Evolutionary conservation across 1,140 invertebrate species (phyloP), one percentile per base, ranked within the genome.

Genomic region (Ladona fulva): DNA sequence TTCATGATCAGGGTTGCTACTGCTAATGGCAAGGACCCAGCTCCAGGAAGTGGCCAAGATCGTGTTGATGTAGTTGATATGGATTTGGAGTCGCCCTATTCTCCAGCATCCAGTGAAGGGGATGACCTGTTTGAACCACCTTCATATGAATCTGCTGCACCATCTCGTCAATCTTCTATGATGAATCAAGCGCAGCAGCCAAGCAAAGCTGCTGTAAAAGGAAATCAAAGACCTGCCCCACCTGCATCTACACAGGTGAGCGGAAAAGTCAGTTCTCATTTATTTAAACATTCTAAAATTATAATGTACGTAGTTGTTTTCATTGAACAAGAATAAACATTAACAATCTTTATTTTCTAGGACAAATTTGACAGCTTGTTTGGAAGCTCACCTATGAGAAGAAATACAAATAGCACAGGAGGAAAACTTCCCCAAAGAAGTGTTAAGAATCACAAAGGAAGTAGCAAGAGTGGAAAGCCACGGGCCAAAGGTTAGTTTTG

Each of bases 111-210:
- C 3, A 92, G 90, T 79, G 91, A 95, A 82, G 94, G 93, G 81
- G 92, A 94, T 82, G 94, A 95, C 83, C 87, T 95, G 52, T 95
- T 95, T 85, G 93, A 94, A 85, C 93, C 94, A 29, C 93, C 93
- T 24, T 85, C 86, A n/a, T 87, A 87, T 29, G 85, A 75, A 66
- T 66, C 52, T 16, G 52, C 52, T 6, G 52, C 16, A 16, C n/a
- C 52, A 16, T 16, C 52, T 5, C 52, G 52, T 16, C 52, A 66
- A 22, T 5, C 52, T 19, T 66, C 52, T 5, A 22, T 66, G 3
- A 16, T 66, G 16, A 22, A 22, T 16, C 52, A 66, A 22, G 5
- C 14, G 3, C n/a, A 16, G 52, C 81, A 22, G 83, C 84, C 0
- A 87, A 87, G 79, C 86, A 87, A 79, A 87, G n/a, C 16, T 52